Percentiles rank a stretch among this genome's conserved stretches.
These are phyloP conservation scores for Battus philenor DNA, from an alignment of 1,140 invertebrate genomes.

Conservation along the genomic window DNA sequence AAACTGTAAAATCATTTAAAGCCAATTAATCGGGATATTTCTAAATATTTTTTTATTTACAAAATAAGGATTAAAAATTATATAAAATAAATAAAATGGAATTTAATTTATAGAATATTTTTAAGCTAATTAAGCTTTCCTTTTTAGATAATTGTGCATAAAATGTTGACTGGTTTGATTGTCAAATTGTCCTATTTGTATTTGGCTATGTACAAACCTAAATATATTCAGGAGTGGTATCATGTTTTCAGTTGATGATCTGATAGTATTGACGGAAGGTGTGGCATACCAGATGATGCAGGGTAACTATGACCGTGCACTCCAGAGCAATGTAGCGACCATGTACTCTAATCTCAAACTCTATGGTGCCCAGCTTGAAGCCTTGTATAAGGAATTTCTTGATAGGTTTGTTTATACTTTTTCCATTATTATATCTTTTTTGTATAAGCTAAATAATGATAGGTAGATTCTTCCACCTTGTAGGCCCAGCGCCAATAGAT, in stretches of 20 bases:
- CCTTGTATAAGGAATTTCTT: conserved; percentile 83
- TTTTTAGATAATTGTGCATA: background rate
- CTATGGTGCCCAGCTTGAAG: conserved; percentile 84
- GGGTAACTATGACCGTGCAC: conserved; percentile 76
- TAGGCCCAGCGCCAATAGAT: no score
- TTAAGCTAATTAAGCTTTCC: background rate
- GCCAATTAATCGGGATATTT: no score
- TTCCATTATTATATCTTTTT: background rate
- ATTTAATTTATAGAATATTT: background rate
- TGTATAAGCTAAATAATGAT: background rate
- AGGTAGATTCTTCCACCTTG: no score
- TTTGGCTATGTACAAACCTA: no score
- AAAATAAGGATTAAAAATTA: no score
- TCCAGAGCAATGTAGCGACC: conserved; percentile 78
- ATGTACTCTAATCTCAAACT: conserved; percentile 84
- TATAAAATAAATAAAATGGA: no score
- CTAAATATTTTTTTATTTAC: no score
- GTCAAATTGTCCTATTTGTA: no score
- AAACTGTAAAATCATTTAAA: no score
- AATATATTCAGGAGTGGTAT: no score
- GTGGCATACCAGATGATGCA: conserved; percentile 81
- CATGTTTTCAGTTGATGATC: conserved; percentile 79
- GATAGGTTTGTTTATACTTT: conserved; percentile 58
- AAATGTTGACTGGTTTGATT: no score
- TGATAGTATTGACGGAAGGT: conserved; percentile 83